phyloP scores from a whole-genome alignment of 2,797 vertebrate species.

The Ctenopoma kingsleyae region DNA sequence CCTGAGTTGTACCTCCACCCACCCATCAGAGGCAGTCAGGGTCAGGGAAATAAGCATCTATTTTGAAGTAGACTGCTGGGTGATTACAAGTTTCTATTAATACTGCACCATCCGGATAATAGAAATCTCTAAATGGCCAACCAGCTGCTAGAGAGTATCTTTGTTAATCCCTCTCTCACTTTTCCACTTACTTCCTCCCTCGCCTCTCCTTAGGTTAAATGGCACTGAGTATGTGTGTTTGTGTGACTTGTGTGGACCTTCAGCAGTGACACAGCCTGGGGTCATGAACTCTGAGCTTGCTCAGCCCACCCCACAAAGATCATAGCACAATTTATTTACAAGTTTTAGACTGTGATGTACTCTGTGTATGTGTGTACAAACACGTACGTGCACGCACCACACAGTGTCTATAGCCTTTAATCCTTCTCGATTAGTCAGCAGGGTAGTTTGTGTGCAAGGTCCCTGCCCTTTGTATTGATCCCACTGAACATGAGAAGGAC shows the following conservation, averaged over 20 bases:
- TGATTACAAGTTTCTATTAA: slow-evolving; percentile 68
- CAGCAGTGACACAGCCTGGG: slow-evolving; percentile 65
- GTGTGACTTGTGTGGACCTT: slow-evolving; percentile 60
- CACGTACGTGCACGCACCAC: slow-evolving; percentile 44
- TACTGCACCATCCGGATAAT: slow-evolving; percentile 56
- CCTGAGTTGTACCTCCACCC: slow-evolving; percentile 14
- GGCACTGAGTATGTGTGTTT: slow-evolving; percentile 31
- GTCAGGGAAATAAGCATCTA: slow-evolving; percentile 56
- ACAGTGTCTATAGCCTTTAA: slow-evolving; percentile 67
- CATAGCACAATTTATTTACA: slow-evolving; percentile 69
- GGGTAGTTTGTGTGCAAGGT: slow-evolving; percentile 74
- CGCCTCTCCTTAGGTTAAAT: slow-evolving; percentile 59
- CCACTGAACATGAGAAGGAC: slow-evolving; percentile 73
- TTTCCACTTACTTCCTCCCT: slow-evolving; percentile 41
- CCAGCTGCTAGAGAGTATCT: slow-evolving; percentile 66
- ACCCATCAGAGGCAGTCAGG: slow-evolving; percentile 20
- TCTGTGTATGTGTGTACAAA: slow-evolving; percentile 25
- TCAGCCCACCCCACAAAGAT: slow-evolving; percentile 56
- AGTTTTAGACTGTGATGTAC: slow-evolving; percentile 56
- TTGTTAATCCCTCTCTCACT: slow-evolving; percentile 66
- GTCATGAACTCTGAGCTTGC: slow-evolving; percentile 70
- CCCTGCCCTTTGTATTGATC: slow-evolving; percentile 82
- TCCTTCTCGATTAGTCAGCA: slow-evolving; percentile 71
- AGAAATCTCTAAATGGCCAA: slow-evolving; percentile 72
- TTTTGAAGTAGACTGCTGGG: slow-evolving; percentile 53